Percentiles rank a stretch among this genome's conserved stretches.
Conservation (phyloP, 2,113 vertebrate genomes). For the Chionodraco myersi region DNA sequence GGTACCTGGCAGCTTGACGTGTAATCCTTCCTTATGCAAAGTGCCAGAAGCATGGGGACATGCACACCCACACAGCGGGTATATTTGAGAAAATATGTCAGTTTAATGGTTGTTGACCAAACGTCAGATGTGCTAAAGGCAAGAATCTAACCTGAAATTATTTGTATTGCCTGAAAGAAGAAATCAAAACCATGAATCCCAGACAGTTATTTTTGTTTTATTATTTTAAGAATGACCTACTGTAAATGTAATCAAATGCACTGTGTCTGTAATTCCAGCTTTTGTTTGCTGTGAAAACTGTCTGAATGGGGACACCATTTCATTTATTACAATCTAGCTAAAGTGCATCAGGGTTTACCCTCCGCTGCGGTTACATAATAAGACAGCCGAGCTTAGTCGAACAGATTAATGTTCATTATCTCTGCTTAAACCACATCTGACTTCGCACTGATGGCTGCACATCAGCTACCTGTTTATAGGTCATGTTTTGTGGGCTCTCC, state of each 20-base stretch:
- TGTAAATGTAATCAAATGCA: not conserved
- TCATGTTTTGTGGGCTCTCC: constrained; percentile 24
- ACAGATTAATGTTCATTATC: constrained; percentile 65
- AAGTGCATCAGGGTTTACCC: constrained; percentile 31
- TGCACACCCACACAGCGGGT: constrained; percentile 46
- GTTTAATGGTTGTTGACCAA: constrained; percentile 26
- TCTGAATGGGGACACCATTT: constrained; percentile 24
- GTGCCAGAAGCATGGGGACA: constrained; percentile 53
- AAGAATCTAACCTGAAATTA: not conserved
- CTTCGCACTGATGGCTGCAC: constrained; percentile 29
- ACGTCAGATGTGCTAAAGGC: constrained; percentile 7
- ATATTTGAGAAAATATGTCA: constrained; percentile 42
- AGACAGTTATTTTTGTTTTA: not conserved
- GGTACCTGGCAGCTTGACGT: constrained; percentile 58
- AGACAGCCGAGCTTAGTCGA: constrained; percentile 41
- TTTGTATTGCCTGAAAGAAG: not conserved
- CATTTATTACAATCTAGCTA: constrained; percentile 34
- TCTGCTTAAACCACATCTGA: constrained; percentile 39
- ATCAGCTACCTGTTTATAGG: constrained; percentile 38
- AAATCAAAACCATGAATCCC: not conserved
- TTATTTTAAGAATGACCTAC: not conserved
- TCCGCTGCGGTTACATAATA: constrained; percentile 49
- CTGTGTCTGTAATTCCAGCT: not conserved
- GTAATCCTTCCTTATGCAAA: constrained; percentile 73
- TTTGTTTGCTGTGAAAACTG: not conserved